Conservation (phyloP, 2,797 vertebrate species). For the Morelia viridis region DNA sequence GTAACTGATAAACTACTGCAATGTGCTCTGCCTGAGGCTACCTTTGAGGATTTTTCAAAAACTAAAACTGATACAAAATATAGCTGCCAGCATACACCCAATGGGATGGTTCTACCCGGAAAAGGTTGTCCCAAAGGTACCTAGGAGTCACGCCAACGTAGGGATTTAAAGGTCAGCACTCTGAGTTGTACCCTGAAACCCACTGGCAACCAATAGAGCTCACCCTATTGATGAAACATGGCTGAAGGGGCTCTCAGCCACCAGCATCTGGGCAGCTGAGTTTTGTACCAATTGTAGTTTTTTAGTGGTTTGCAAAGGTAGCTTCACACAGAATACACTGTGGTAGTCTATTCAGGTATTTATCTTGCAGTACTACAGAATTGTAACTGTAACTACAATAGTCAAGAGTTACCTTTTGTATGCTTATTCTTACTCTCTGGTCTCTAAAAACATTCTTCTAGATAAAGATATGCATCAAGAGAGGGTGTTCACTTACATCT, state of each 20-base stretch:
- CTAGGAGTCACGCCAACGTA: neutral
- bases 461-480: neutral
- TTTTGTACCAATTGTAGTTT: neutral
- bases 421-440: neutral
- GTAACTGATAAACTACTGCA: neutral
- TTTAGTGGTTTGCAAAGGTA: neutral
- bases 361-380: neutral
- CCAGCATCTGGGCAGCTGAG: neutral
- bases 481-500: slow-evolving; percentile 79
- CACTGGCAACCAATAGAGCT: neutral
- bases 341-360: neutral
- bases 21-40: neutral
- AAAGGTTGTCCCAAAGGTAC: neutral
- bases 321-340: neutral
- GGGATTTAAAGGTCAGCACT: neutral
- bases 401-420: neutral
- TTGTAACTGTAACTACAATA: neutral
- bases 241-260: neutral
- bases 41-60: neutral
- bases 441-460: neutral
- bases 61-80: neutral
- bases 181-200: neutral
- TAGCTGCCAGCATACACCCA: neutral
- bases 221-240: neutral
- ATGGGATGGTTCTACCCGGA: neutral